A percentile compares a stretch with the other conserved stretches of the same genome.
phyloP scores from a whole-genome alignment of 2,797 vertebrate genomes.

The Tolypeutes matacus region DNA sequence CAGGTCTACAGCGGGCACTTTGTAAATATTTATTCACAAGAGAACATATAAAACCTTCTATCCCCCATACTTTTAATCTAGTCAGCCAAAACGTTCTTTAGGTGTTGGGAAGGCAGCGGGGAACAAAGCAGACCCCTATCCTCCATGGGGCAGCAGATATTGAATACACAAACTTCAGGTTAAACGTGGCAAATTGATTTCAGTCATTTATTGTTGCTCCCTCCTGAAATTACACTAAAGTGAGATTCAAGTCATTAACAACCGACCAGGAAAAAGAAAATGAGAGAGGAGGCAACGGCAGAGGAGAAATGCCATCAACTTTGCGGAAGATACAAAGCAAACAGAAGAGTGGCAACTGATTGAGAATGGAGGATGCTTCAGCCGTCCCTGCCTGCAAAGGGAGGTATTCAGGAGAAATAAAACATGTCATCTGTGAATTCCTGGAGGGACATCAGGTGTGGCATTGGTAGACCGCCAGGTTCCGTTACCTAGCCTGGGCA shows the following conservation, averaged over 20 bases:
- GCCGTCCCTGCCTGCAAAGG: not conserved
- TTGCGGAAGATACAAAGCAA: not conserved
- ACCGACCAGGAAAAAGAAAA: not conserved
- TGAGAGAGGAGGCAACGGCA: not conserved
- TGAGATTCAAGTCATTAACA: not conserved
- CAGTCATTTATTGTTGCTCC: not conserved
- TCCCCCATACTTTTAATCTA: not conserved
- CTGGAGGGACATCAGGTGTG: rapidly evolving
- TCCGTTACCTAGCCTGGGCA: not conserved
- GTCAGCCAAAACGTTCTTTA: not conserved
- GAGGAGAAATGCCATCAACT: not conserved
- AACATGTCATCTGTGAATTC: not conserved
- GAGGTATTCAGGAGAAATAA: not conserved
- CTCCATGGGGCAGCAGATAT: not conserved
- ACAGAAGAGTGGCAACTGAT: not conserved
- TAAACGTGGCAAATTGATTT: not conserved
- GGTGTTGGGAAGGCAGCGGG: not conserved
- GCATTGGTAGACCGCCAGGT: too few species aligned
- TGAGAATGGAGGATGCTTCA: not conserved
- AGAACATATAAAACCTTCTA: not conserved
- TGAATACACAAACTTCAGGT: not conserved
- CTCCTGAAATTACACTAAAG: not conserved
- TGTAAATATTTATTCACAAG: not conserved
- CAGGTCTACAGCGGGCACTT: not conserved
- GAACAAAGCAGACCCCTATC: not conserved